Percentiles rank a stretch among this genome's conserved stretches.
Conservation (phyloP, 2,797 vertebrate species). For the Xiphophorus birchmanni region DNA sequence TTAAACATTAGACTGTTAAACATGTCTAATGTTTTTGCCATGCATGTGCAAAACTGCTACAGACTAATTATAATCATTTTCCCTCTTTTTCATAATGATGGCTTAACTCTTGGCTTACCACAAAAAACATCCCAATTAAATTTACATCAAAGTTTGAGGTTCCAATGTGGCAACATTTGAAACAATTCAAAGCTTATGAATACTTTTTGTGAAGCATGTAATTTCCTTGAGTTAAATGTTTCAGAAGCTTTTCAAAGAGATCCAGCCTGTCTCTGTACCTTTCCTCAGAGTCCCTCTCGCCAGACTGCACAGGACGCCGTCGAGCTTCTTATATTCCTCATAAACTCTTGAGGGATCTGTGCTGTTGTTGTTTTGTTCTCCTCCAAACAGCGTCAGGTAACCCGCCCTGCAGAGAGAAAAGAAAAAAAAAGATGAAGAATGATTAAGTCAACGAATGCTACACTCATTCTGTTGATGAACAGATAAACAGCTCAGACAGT, state of each 20-base stretch:
- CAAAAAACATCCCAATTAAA: neutral
- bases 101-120: neutral
- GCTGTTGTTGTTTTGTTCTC: slow-evolving; percentile 72
- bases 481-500: slow-evolving; percentile 25
- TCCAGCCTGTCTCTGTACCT: slow-evolving; percentile 65
- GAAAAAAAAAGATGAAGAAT: neutral
- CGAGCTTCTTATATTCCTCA: slow-evolving; percentile 81
- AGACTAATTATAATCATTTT: neutral
- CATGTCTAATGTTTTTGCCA: neutral
- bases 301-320: slow-evolving; percentile 83
- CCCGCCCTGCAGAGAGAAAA: slow-evolving; percentile 77
- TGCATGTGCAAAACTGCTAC: neutral
- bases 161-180: neutral
- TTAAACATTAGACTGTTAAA: neutral
- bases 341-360: slow-evolving; percentile 76
- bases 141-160: neutral
- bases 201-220: neutral
- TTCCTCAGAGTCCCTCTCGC: slow-evolving; percentile 80
- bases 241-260: neutral
- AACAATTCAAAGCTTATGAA: neutral
- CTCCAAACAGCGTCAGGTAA: slow-evolving; percentile 86
- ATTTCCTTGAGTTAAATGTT: neutral
- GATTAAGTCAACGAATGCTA: neutral
- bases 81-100: neutral
- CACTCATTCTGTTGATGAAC: slow-evolving; percentile 6